phyloP scores from a whole-genome alignment of 2,113 vertebrate species.

The Rhabdornis inornatus region DNA sequence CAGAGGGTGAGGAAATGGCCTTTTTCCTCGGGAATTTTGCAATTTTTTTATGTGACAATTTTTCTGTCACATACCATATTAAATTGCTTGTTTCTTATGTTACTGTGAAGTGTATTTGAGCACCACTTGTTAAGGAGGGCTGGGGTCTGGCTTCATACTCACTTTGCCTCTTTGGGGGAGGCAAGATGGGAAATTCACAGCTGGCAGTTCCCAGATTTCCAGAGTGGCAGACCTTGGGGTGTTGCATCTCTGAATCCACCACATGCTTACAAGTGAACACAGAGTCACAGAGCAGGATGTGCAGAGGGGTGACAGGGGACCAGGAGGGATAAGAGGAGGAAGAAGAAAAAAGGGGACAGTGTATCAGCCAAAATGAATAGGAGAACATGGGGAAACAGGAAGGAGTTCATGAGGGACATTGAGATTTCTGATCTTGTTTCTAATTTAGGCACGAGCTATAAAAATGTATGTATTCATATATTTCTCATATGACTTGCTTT shows the following conservation, averaged over 20 bases:
- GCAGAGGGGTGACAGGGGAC: background rate
- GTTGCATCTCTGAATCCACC: background rate
- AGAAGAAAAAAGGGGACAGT: background rate
- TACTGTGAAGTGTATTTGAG: background rate
- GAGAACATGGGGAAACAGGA: background rate
- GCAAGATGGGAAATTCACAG: background rate
- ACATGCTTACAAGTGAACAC: fast-evolving
- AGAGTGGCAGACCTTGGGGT: background rate
- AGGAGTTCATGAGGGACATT: background rate
- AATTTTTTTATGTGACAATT: background rate
- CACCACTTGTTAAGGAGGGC: background rate
- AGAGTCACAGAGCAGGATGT: background rate
- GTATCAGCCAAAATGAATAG: background rate
- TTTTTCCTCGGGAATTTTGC: background rate
- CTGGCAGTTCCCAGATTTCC: background rate
- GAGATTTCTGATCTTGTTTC: slow-evolving; percentile 8
- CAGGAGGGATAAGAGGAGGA: background rate
- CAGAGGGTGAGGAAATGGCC: background rate
- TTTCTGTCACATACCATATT: background rate
- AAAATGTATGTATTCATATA: background rate
- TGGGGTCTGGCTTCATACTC: background rate
- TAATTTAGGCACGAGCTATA: background rate
- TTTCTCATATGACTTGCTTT: slow-evolving; percentile 30
- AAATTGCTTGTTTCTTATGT: background rate
- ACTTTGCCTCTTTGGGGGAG: background rate